Base-by-base conservation (phyloP, 2,797 vertebrate species). In the Otus scops region DNA sequence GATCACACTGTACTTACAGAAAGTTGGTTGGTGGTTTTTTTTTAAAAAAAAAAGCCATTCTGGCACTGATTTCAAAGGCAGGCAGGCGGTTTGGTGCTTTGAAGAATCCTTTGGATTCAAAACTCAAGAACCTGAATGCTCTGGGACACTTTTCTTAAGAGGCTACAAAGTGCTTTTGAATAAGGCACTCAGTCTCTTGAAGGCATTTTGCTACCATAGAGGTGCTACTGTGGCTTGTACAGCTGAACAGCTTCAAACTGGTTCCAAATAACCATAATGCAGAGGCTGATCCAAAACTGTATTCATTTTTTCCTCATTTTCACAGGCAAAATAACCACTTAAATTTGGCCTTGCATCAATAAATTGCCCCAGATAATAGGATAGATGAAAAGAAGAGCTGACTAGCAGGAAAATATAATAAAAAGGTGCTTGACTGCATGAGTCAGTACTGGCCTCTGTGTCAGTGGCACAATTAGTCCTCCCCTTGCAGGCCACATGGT, bases 361-460 rank as follows among this genome's bases (percentile, higher is more conserved):
- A 96, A 91, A 85, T 89, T 60, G 71, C 71, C 90, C 3, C 5
- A 88, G 88, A 93, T 90, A 95, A 95, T 81, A 92, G 85, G 78
- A 81, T 4, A 95, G 88, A 92, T 92, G 73, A 93, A 92, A 94
- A 86, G 91, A 91, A 96, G 94, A 47, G 74, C 83, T 93, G 96
- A 95, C 56, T 94, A 93, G 91, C 71, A 54, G 85, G 92, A 95
- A 96, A 94, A 92, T 57, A 69, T 94, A 94, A 95, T 96, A 96
- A 95, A 96, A 97, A 97, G 96, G 93, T 96, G 92, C 88, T 93
- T 96, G 94, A 94, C 92, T 92, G 95, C 2, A 1, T 93, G 95
- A 96, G 92, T 91, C 91, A 77, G 95, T 79, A 36, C 77, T 86
- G 45, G 91, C 79, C 85, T 43, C 64, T 9, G 77, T 96, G 96